phyloP scores from a whole-genome alignment of 2,113 vertebrate genomes.

The Myanophis thanlyinensis region DNA sequence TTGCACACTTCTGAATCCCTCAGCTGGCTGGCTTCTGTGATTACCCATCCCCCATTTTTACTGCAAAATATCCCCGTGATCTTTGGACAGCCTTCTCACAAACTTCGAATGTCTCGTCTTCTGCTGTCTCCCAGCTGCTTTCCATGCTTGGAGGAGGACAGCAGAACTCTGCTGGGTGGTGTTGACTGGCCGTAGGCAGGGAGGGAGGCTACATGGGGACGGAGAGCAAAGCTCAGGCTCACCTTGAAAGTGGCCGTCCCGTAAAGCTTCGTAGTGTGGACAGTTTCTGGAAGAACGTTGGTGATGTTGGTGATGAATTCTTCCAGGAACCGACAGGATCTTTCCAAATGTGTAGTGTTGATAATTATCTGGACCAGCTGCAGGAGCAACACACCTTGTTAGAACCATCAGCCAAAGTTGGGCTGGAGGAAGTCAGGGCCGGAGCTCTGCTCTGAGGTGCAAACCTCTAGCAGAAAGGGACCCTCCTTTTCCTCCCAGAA shows the following conservation, averaged over 20 bases:
- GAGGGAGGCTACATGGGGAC: not conserved
- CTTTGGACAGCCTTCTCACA: not conserved
- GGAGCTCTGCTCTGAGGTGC: not conserved
- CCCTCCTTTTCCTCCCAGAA: slow-evolving; percentile 53
- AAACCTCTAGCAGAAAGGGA: slow-evolving; percentile 21
- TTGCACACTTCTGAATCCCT: not conserved
- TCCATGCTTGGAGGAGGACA: too few relatives aligned
- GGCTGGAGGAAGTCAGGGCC: not conserved
- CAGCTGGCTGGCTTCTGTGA: too few relatives aligned
- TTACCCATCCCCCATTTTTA: too few relatives aligned
- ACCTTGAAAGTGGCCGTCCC: slow-evolving; percentile 97
- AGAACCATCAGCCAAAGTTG: not conserved
- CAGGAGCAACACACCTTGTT: not conserved
- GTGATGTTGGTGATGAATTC: slow-evolving; percentile 99
- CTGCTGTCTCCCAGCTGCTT: not conserved
- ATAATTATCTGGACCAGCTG: slow-evolving; percentile 98
- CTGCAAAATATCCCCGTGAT: not conserved
- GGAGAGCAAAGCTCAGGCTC: slow-evolving; percentile 5
- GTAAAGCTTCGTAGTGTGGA: slow-evolving; percentile 92
- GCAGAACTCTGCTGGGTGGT: too few relatives aligned
- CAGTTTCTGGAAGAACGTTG: slow-evolving; percentile 88
- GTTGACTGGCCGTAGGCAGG: too few relatives aligned
- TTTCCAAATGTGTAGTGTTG: slow-evolving; percentile 95
- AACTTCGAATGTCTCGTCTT: not conserved
- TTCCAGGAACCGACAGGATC: slow-evolving; percentile 92